Evolutionary conservation across 2,888 invertebrate species (phyloP).

Genomic region (Dromius quadrimaculatus): DNA sequence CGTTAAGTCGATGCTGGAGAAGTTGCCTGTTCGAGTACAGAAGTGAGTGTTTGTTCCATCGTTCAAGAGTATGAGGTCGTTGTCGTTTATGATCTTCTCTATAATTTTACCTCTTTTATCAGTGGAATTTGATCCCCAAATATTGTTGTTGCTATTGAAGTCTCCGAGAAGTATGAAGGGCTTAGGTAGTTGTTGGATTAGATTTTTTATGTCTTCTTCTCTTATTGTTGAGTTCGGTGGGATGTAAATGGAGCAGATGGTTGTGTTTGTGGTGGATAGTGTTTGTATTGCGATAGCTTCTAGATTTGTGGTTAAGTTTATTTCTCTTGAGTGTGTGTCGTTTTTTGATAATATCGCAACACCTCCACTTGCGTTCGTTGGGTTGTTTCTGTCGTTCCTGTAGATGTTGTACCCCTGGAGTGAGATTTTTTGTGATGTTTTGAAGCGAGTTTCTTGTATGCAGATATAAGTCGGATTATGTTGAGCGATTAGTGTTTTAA

Average conservation of each 20-base stretch:
- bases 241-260: background rate
- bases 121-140: background rate
- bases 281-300: background rate
- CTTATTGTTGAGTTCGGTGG: background rate
- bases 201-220: background rate
- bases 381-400: too few species aligned
- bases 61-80: background rate
- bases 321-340: too few species aligned
- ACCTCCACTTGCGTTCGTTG: too few species aligned
- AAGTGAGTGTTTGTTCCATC: background rate
- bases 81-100: background rate
- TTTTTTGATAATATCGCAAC: too few species aligned
- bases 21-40: background rate
- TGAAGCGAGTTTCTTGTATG: too few species aligned
- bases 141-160: background rate
- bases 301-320: too few species aligned
- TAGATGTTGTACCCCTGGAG: too few species aligned
- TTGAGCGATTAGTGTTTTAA: too few species aligned
- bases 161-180: too few species aligned
- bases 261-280: background rate
- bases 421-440: too few species aligned
- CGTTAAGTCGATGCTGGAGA: background rate
- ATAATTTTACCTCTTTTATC: background rate
- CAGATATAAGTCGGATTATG: too few species aligned
- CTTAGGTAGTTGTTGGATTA: background rate